Percentiles rank a stretch among this genome's conserved stretches.
These are phyloP conservation scores for Otus sunia DNA, from an alignment of 2,113 vertebrate species.

Conservation along the genomic window DNA sequence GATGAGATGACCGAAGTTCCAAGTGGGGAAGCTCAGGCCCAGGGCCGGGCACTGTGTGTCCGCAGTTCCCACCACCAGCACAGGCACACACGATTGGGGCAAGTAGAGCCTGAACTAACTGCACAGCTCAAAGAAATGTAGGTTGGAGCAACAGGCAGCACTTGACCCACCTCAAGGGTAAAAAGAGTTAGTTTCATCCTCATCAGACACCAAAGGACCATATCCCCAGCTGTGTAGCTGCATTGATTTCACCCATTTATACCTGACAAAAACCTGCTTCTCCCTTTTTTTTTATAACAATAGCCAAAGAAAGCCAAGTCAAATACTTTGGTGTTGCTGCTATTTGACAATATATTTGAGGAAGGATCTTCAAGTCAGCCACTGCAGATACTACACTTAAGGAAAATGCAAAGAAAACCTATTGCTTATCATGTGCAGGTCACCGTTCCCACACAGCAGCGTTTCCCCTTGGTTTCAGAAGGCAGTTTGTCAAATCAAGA, in stretches of 20 bases:
- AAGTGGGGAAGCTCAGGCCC: neutral
- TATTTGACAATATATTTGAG: neutral
- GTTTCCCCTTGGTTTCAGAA: neutral
- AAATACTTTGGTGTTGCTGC: neutral
- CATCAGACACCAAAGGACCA: neutral
- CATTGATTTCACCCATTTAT: neutral
- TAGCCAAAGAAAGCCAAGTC: neutral
- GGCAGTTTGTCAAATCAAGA: neutral
- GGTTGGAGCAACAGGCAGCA: neutral
- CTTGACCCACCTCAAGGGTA: neutral
- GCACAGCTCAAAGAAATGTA: neutral
- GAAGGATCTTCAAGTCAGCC: neutral
- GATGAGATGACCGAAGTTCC: neutral
- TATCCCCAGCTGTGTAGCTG: neutral
- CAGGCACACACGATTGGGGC: accelerated
- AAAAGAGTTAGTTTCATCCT: neutral
- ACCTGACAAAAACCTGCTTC: neutral
- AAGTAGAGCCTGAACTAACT: neutral
- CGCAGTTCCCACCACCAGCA: accelerated
- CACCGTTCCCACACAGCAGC: neutral
- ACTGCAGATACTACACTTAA: neutral
- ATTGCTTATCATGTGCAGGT: neutral
- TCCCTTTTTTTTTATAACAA: neutral
- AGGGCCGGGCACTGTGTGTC: accelerated
- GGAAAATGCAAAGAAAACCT: neutral